phyloP scores from a whole-genome alignment of 2,797 vertebrate genomes.

The Somateria mollissima region DNA sequence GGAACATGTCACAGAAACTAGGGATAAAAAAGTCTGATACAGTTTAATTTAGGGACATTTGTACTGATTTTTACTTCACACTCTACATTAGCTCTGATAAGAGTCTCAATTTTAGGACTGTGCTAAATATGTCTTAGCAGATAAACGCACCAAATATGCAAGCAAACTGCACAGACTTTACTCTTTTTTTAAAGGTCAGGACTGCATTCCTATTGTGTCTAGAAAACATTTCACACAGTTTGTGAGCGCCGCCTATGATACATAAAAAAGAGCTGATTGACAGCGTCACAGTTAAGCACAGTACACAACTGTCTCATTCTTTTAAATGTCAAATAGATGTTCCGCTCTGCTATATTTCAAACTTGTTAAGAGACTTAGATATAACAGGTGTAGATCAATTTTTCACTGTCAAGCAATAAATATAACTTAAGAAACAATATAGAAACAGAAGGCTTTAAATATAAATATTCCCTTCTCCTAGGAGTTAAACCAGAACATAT shows the following conservation, averaged over 20 bases:
- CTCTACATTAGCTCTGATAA: not conserved
- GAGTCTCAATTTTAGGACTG: not conserved
- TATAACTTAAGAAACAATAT: not conserved
- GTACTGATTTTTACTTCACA: slow-evolving; percentile 6
- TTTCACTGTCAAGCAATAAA: slow-evolving; percentile 15
- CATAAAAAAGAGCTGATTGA: not conserved
- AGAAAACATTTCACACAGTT: slow-evolving; percentile 3
- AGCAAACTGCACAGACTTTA: not conserved
- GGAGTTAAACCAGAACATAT: not conserved
- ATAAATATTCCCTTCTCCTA: not conserved
- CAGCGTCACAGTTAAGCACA: not conserved
- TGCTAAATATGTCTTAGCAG: slow-evolving; percentile 27
- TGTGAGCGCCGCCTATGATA: not conserved
- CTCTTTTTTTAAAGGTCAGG: slow-evolving; percentile 5
- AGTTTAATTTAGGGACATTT: slow-evolving; percentile 35
- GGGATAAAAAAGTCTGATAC: not conserved
- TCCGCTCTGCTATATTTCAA: not conserved
- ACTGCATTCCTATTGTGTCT: not conserved
- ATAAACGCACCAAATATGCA: slow-evolving; percentile 4
- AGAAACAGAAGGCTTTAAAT: not conserved
- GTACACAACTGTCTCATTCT: not conserved
- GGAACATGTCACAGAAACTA: slow-evolving; percentile 13
- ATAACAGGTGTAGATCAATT: not conserved
- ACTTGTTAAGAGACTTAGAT: not conserved
- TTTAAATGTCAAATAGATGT: slow-evolving; percentile 16